Conservation (phyloP, 2,113 vertebrate genomes). For the Salvelinus alpinus region DNA sequence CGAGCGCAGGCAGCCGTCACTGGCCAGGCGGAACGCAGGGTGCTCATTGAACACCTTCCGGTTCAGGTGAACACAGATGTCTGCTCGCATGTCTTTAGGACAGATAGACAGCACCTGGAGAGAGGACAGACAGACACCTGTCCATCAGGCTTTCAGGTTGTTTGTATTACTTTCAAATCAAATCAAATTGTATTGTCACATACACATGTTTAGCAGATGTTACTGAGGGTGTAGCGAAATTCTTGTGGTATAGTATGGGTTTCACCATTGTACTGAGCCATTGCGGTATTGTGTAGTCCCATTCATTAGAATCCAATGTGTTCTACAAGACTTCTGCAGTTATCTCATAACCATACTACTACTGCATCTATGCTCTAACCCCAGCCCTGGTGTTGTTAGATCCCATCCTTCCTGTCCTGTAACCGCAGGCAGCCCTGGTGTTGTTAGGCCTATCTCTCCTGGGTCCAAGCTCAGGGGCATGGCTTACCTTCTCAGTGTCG, state of each 20-base stretch:
- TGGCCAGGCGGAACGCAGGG: slow-evolving; percentile 92
- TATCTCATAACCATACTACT: too few relatives aligned
- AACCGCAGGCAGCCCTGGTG: too few relatives aligned
- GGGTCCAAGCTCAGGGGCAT: background rate
- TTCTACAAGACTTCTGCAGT: too few relatives aligned
- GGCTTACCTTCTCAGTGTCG: slow-evolving; percentile 93
- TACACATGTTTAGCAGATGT: too few relatives aligned
- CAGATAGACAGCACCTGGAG: slow-evolving; percentile 92
- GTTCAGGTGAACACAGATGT: slow-evolving; percentile 97
- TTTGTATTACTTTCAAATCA: too few relatives aligned
- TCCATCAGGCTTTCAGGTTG: too few relatives aligned
- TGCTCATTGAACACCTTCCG: slow-evolving; percentile 96
- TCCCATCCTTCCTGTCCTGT: background rate
- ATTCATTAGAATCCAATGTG: too few relatives aligned
- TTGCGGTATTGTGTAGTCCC: too few relatives aligned
- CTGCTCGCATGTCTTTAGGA: slow-evolving; percentile 97
- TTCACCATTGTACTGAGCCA: too few relatives aligned
- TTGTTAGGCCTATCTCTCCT: background rate
- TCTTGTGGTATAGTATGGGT: too few relatives aligned
- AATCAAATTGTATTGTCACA: too few relatives aligned
- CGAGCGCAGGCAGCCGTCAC: slow-evolving; percentile 92
- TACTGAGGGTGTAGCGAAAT: too few relatives aligned
- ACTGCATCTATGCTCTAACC: background rate
- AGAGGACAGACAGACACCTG: background rate
- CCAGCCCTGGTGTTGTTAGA: background rate